phyloP scores from a whole-genome alignment of 2,888 invertebrate species.

The Cyclophora albipunctata region DNA sequence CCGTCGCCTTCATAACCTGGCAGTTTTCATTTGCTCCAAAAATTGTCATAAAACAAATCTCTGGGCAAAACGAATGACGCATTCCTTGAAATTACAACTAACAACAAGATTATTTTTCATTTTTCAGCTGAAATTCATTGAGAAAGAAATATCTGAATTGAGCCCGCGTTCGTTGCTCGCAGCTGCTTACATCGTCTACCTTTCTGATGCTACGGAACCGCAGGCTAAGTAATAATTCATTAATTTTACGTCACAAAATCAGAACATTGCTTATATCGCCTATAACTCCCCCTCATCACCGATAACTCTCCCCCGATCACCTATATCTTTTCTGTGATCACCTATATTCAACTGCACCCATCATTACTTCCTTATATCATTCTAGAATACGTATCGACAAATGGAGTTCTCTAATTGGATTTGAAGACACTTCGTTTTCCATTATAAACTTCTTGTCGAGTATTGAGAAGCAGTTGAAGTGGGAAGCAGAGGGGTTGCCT shows the following conservation, averaged over 20 bases:
- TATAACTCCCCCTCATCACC: no score
- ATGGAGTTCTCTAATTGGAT: constrained; percentile 67
- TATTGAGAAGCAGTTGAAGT: constrained; percentile 82
- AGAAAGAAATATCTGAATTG: constrained; percentile 77
- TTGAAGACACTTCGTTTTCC: constrained; percentile 49
- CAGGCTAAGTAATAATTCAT: constrained; percentile 63
- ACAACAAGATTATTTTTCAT: not conserved
- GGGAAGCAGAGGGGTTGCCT: constrained; percentile 90
- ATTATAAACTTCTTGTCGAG: constrained; percentile 55
- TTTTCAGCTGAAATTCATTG: constrained; percentile 76
- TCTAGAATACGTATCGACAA: constrained; percentile 54
- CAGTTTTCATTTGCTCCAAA: not conserved
- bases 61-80: not conserved
- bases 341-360: no score
- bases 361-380: no score
- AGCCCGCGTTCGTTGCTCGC: constrained; percentile 81
- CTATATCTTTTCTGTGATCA: no score
- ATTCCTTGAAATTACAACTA: not conserved
- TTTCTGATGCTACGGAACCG: constrained; percentile 82
- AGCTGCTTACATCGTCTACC: constrained; percentile 86
- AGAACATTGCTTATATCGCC: not conserved
- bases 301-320: no score
- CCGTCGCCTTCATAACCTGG: no score
- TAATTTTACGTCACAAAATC: not conserved
- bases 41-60: not conserved